These are phyloP conservation scores for Hipposideros larvatus DNA, from an alignment of 2,797 vertebrate genomes.

Conservation along the genomic window DNA sequence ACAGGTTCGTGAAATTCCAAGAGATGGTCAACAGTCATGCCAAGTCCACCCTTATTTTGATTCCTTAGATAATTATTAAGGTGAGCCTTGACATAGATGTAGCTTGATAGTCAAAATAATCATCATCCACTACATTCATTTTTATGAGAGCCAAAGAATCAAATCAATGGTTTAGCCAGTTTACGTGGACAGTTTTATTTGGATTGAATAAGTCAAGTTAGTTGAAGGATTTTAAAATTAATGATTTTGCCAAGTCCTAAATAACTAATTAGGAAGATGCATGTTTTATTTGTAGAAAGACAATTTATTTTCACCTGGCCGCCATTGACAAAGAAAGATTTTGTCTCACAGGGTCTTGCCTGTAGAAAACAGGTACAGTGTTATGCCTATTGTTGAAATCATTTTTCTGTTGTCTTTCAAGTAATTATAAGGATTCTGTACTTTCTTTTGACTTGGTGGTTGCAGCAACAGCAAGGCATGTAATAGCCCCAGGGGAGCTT, in stretches of 20 bases:
- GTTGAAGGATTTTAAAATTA: not conserved
- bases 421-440: not conserved
- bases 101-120: slow-evolving; percentile 41
- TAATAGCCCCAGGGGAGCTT: not conserved
- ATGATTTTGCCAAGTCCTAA: not conserved
- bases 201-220: not conserved
- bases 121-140: not conserved
- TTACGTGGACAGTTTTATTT: not conserved
- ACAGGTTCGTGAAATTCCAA: slow-evolving; percentile 45
- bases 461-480: not conserved
- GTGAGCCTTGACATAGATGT: not conserved
- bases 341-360: not conserved
- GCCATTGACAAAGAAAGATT: not conserved
- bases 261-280: not conserved
- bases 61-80: slow-evolving; percentile 33
- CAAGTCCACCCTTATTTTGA: not conserved
- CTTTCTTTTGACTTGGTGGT: not conserved
- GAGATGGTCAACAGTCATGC: not conserved
- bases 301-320: not conserved
- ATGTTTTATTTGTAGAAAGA: not conserved
- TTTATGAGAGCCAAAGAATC: slow-evolving; percentile 11
- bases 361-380: not conserved
- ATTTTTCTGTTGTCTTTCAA: not conserved
- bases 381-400: not conserved
- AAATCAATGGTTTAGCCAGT: not conserved